Base-by-base conservation (phyloP, 2,797 vertebrate species). In the Myripristis murdjan region DNA sequence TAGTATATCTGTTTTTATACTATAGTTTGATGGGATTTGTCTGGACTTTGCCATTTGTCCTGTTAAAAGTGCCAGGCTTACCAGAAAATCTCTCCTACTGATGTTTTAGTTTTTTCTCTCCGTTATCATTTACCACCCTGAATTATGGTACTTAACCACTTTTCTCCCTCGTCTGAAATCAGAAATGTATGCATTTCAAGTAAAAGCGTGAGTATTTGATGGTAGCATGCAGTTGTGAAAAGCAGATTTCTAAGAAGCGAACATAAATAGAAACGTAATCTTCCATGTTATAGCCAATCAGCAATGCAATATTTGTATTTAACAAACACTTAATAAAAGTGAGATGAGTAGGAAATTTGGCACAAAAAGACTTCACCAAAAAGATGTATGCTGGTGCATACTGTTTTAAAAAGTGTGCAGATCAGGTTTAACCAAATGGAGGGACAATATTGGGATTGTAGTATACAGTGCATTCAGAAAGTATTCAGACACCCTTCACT, bases 51-150 rank as follows among this genome's bases (percentile, higher is more conserved):
- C 95, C 95, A 95, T 96, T 95, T 93, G 94, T 96, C 96, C 96
- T 96, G 96, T 97, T 92, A 90, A 95, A 95, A 97, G 96, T 98
- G 97, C 96, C 97, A 97, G 96, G 95, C 81, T 94, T 79, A 95
- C 94, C 95, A 95, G 95, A 96, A 97, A 96, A 95, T 95, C 93
- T 95, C 90, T 94, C 93, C 93, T 92, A 94, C 93, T 86, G 87
- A 95, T 82, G 82, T 95, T 95, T 83, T 76, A 22, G 87, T 93
- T 94, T 94, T 94, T 79, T 76, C 75, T 84, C 78, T 81, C 65
- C 55, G 74, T 87, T 84, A 70, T 70, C 68, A 73, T 87, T 84
- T 75, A 66, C 79, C 82, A 82, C 64, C 75, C 92, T 94, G 93
- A 93, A 92, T 87, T 81, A 81, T 82, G 88, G 71, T 82, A 73